These are phyloP conservation scores for Syrmaticus mikado DNA, from an alignment of 2,113 vertebrate species.

Conservation along the genomic window DNA sequence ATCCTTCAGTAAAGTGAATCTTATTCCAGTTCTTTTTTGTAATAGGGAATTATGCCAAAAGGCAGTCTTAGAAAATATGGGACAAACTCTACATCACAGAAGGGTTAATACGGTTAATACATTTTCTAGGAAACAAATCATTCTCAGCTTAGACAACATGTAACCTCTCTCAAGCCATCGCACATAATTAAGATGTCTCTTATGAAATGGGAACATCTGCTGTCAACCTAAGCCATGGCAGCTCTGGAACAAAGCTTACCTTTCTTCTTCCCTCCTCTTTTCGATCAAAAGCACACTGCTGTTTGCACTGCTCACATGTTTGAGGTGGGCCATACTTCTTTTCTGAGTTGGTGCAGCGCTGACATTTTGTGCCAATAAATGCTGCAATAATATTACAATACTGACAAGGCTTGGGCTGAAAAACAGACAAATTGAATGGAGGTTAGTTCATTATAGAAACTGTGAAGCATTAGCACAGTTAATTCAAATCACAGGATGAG, in stretches of 20 bases:
- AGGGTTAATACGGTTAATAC: background rate
- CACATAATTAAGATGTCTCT: background rate
- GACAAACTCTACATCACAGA: fast-evolving
- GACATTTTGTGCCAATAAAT: slow-evolving; percentile 98
- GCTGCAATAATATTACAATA: slow-evolving; percentile 99
- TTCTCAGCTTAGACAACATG: background rate
- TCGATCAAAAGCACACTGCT: slow-evolving; percentile 97
- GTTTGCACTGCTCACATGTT: slow-evolving; percentile 97
- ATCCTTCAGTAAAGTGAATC: background rate
- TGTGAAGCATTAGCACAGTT: background rate
- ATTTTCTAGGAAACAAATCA: background rate
- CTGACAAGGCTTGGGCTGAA: slow-evolving; percentile 97
- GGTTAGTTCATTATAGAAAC: background rate
- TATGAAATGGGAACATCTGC: background rate
- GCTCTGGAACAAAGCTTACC: slow-evolving; percentile 73
- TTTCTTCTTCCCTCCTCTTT: slow-evolving; percentile 98
- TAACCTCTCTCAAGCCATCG: background rate
- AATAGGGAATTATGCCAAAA: background rate
- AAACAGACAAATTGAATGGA: background rate
- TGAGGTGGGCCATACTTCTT: slow-evolving; percentile 97
- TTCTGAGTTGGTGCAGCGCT: slow-evolving; percentile 98
- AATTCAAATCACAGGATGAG: background rate
- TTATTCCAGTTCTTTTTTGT: background rate
- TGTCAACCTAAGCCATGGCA: background rate
- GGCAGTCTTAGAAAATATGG: background rate